phyloP scores from a whole-genome alignment of 2,888 invertebrate genomes.

The Entomobrya proxima region DNA sequence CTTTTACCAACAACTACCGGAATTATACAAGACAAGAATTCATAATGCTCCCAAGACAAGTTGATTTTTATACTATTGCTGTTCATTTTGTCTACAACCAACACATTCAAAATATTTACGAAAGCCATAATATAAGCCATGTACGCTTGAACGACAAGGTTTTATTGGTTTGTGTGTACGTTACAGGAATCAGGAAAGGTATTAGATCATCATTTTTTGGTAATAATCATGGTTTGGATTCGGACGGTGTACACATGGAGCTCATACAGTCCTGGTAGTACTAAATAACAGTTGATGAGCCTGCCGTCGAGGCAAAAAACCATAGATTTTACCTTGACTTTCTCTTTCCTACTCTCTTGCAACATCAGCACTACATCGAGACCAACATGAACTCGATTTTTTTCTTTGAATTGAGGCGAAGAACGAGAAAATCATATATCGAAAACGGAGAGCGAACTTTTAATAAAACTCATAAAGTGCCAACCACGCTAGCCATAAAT shows the following conservation, averaged over 20 bases:
- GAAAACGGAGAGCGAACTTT: slow-evolving; percentile 68
- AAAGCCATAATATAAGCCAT: neutral
- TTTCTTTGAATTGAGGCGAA: slow-evolving; percentile 62
- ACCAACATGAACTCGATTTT: neutral
- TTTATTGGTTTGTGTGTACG: slow-evolving; percentile 24
- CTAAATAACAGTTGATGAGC: slow-evolving; percentile 31
- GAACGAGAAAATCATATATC: slow-evolving; percentile 67
- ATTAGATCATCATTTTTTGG: slow-evolving; percentile 60
- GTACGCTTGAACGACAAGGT: neutral
- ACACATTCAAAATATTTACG: neutral
- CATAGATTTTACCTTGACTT: slow-evolving; percentile 60
- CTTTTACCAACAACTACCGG: slow-evolving; percentile 21
- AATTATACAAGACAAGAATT: slow-evolving; percentile 28
- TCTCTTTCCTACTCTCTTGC: neutral
- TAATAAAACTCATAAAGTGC: slow-evolving; percentile 68
- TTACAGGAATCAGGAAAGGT: slow-evolving; percentile 54
- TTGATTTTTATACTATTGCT: slow-evolving; percentile 13
- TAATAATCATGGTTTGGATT: slow-evolving; percentile 41
- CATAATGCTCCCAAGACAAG: slow-evolving; percentile 33
- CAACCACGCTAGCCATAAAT: slow-evolving; percentile 68
- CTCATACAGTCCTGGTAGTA: neutral
- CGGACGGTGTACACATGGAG: neutral
- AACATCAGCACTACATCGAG: neutral
- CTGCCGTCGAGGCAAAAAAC: neutral
- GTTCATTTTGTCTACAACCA: neutral